Base-by-base conservation (phyloP, 1,140 invertebrate genomes). In the Coptotermes formosanus region DNA sequence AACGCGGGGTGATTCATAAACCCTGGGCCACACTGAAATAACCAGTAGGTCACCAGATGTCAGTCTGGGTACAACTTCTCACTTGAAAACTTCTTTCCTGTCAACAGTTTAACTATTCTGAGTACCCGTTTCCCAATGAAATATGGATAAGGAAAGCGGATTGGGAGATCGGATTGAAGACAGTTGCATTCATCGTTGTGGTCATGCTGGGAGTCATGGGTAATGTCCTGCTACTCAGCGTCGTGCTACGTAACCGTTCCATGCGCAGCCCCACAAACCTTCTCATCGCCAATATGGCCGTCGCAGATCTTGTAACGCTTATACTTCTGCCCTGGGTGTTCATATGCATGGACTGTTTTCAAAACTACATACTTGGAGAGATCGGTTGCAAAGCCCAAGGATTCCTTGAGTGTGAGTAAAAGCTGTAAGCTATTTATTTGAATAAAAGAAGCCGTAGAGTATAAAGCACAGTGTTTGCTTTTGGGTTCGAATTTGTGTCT, bases 201-300 rank as follows among this genome's bases (percentile, higher is more conserved):
- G 93, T 95, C 43, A 82, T 95, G 0, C 89, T 94, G 44, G 96
- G 96, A 0, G 91, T 97, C 23, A 91, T 95, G 64, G 94, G 95
- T 0, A 97, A 97, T 89, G 89, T 93, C 14, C 90, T 95, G 3
- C 93, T 97, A 21, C 91, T 97, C 7, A 91, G 94, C 82, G 93
- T 96, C 0, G 93, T 97, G 30, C 87, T 93, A 0, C 93, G 91
- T n/a, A 94, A 94, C 88, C 93, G 93, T 87, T 92, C 94, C 87
- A 92, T 97, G 85, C 92, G 94, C 86, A 94, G 95, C n/a, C 93
- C 96, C 0, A 96, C 96, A 7, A 97, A 97, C 91, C 91, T 96
- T 48, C 92, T 97, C 43, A 95, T 98, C 19, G 93, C 94, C 45
- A 97, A 96, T 88, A 94, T 97, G 92, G 96, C 96, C 0, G 88